Conservation (phyloP, 2,888 invertebrate genomes). For the Holacanthella duospinosa region DNA sequence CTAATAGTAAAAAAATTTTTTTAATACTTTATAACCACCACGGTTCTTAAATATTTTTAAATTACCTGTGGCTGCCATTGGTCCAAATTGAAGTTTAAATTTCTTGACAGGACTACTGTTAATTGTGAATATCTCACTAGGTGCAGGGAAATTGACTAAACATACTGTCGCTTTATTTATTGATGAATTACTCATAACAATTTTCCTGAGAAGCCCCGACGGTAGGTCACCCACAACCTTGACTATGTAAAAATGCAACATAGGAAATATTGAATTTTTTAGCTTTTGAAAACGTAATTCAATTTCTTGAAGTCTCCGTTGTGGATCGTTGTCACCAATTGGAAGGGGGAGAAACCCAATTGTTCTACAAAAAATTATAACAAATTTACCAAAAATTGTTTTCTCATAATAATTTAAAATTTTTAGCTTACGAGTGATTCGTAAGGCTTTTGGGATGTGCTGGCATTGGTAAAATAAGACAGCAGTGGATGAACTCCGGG, state of each 20-base stretch:
- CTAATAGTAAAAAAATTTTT: not conserved
- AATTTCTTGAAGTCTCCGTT: not conserved
- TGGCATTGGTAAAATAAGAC: not conserved
- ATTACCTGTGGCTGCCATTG: not conserved
- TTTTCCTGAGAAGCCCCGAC: too few species aligned
- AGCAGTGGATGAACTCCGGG: not conserved
- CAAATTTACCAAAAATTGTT: too few species aligned
- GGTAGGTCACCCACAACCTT: not conserved
- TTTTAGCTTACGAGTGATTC: not conserved
- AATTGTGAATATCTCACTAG: not conserved
- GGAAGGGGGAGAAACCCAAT: not conserved
- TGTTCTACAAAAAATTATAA: too few species aligned
- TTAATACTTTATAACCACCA: too few species aligned
- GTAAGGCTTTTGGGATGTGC: not conserved
- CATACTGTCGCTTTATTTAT: not conserved
- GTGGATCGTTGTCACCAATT: not conserved
- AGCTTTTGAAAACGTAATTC: not conserved
- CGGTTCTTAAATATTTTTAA: not conserved
- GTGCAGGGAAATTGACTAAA: not conserved
- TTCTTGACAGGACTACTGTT: not conserved
- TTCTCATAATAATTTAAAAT: too few species aligned
- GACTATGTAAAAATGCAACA: not conserved
- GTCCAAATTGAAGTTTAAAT: not conserved
- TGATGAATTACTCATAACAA: too few species aligned
- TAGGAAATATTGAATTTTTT: not conserved